These are phyloP conservation scores for Lepidocolaptes lacrymiger DNA, from an alignment of 2,797 vertebrate species.

Conservation along the genomic window DNA sequence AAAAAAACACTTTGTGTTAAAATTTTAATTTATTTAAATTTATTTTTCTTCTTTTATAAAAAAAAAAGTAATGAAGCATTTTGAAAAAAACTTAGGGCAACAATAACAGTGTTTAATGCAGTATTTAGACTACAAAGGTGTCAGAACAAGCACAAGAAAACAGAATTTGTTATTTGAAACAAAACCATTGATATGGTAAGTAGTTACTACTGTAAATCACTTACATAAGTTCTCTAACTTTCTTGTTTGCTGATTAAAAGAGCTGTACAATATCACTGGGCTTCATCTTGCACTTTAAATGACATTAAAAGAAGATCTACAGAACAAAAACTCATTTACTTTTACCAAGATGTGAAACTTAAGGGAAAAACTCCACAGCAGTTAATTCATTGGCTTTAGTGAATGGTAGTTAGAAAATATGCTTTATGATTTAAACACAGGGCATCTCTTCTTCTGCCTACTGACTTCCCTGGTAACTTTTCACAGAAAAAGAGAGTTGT, in stretches of 20 bases:
- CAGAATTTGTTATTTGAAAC: neutral
- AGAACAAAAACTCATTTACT: neutral
- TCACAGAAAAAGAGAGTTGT: neutral
- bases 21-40: neutral
- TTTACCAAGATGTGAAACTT: neutral
- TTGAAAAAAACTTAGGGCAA: neutral
- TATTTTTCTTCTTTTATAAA: neutral
- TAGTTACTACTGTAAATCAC: neutral
- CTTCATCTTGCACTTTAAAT: neutral
- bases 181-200: neutral
- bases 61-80: rapidly evolving
- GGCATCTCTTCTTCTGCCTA: neutral
- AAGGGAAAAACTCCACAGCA: neutral
- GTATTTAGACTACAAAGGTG: neutral
- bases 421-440: neutral
- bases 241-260: neutral
- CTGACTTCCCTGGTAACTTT: neutral
- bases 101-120: neutral
- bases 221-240: neutral
- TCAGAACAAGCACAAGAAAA: neutral
- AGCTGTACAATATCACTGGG: neutral
- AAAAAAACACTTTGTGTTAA: neutral
- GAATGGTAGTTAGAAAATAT: neutral
- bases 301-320: neutral
- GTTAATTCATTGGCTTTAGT: neutral